These are phyloP conservation scores for Sorex araneus DNA, from an alignment of 2,113 vertebrate species.

Conservation along the genomic window DNA sequence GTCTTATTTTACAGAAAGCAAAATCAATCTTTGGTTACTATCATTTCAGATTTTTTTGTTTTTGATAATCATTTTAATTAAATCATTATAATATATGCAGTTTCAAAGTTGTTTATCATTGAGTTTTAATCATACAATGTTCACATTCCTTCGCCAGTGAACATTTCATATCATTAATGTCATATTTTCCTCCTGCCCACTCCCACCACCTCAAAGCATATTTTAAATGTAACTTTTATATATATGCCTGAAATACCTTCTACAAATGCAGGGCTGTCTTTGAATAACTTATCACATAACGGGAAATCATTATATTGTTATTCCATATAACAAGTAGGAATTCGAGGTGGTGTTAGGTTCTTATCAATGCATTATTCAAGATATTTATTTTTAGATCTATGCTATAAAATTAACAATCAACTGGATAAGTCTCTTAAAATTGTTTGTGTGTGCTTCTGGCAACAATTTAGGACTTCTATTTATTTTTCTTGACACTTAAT, in stretches of 20 bases:
- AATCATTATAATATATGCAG: too few relatives aligned
- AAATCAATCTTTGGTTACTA: background rate
- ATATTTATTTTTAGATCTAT: background rate
- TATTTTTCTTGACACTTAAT: slow-evolving; percentile 33
- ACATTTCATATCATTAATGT: too few relatives aligned
- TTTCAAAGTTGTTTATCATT: too few relatives aligned
- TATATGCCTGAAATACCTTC: too few relatives aligned
- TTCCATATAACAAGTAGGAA: background rate
- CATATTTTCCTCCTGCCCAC: too few relatives aligned
- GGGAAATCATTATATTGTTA: background rate
- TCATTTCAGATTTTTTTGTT: background rate
- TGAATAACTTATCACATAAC: background rate
- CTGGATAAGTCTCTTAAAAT: background rate
- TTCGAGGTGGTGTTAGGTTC: background rate
- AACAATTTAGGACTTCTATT: background rate
- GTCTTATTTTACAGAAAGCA: background rate
- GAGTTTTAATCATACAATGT: too few relatives aligned
- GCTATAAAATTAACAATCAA: slow-evolving; percentile 31
- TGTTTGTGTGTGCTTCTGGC: background rate
- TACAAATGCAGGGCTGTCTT: too few relatives aligned
- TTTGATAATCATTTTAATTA: too few relatives aligned
- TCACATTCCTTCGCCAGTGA: too few relatives aligned
- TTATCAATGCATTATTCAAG: background rate
- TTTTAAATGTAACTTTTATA: too few relatives aligned
- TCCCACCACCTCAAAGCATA: too few relatives aligned